Evolutionary conservation across 2,888 invertebrate genomes (phyloP), one percentile per base, ranked within the genome.

Genomic region (Galerucella calmariensis): DNA sequence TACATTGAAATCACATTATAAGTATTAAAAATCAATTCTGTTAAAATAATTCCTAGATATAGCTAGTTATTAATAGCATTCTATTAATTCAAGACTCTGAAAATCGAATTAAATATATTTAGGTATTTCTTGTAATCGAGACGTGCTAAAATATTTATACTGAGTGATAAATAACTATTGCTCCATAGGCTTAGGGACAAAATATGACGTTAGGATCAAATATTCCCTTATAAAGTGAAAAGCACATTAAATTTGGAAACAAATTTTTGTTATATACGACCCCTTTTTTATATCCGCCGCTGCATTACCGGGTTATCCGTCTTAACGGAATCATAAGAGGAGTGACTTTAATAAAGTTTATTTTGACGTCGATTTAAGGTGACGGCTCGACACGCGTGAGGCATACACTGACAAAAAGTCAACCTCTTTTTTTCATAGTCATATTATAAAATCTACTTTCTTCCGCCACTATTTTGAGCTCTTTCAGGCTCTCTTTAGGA

Each of bases 281-380:
- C 35, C 51, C 10, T n/a, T 12, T 11, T 11, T 11, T 27, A 27
- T 59, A n/a, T 41, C 24, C 41, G 46, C 44, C 63, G 20, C 63
- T 65, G 63, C 6, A 4, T 16, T 46, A 65, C 41, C 41, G 63
- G 65, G 65, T 65, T 65, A 62, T 65, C 16, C 51, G 58, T 62
- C 65, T 63, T 70, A 63, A 70, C 70, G 70, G 63, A 71, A 1
- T 56, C 16, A 56, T 56, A 20, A 56, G 56, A 56, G 16, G 2
- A 56, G 56, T 56, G 71, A 71, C 65, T 71, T 71, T 71, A 71
- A 71, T 71, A 65, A 71, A 65, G 65, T 71, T 71, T 71, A 71
- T 71, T 70, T 71, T 35, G 71, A 24, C 65, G 56, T 41, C 65
- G 63, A 56, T 70, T 48, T 46, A 56, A 70, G 46, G 41, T 63